Conservation (phyloP, 2,888 invertebrate genomes). For the Clunio marinus region DNA sequence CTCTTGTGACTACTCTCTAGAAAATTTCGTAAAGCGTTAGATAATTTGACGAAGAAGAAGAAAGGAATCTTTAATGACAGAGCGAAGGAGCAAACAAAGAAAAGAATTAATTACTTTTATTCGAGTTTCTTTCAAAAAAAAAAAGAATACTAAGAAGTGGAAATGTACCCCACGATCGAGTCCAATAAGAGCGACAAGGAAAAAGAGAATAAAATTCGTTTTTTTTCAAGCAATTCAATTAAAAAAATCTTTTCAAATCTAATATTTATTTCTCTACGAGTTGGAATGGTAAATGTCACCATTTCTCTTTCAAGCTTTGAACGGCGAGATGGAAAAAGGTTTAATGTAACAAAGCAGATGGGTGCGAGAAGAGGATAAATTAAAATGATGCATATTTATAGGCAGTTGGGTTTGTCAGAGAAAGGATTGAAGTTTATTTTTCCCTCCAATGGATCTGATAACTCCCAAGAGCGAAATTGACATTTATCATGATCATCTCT, state of each 20-base stretch:
- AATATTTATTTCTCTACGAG: slow-evolving; percentile 18
- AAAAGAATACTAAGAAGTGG: too few relatives aligned
- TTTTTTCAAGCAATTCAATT: slow-evolving; percentile 4
- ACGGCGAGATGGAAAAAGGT: not conserved
- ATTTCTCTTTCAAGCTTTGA: not conserved
- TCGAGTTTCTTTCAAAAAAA: too few relatives aligned
- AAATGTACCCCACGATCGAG: not conserved
- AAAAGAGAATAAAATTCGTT: slow-evolving; percentile 17
- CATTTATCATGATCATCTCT: too few relatives aligned
- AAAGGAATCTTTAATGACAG: not conserved
- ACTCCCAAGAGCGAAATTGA: too few relatives aligned
- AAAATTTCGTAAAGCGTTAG: not conserved
- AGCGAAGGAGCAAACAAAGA: slow-evolving; percentile 8
- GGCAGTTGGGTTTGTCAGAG: too few relatives aligned
- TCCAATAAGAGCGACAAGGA: not conserved
- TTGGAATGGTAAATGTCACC: slow-evolving; percentile 14
- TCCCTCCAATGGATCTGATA: too few relatives aligned
- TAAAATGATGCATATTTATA: too few relatives aligned
- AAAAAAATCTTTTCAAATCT: slow-evolving; percentile 23
- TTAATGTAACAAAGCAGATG: not conserved
- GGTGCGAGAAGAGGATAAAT: too few relatives aligned
- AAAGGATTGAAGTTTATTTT: too few relatives aligned
- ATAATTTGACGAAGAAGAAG: slow-evolving; percentile 1
- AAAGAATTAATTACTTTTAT: slow-evolving; percentile 16
- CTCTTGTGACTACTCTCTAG: not conserved